These are phyloP conservation scores for Dipodomys stephensi DNA, from an alignment of 2,113 vertebrate species.

Conservation along the genomic window DNA sequence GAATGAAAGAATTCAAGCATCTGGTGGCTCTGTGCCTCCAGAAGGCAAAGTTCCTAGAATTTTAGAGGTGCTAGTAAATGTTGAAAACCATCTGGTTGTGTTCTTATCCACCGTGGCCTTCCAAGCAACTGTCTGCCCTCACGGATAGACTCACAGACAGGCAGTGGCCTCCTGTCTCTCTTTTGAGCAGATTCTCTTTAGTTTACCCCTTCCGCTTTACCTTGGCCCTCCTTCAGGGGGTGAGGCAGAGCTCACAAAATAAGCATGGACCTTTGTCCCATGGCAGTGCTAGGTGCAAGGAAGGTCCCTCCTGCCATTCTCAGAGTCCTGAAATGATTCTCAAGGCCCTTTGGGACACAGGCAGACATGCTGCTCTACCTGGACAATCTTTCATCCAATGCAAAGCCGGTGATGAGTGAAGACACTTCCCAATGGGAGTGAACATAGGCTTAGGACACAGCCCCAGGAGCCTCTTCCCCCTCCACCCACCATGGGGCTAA, in stretches of 20 bases:
- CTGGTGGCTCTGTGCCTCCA: not conserved
- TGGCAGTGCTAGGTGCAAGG: not conserved
- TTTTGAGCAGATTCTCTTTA: not conserved
- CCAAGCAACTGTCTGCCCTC: not conserved
- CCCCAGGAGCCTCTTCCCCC: not conserved
- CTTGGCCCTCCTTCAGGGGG: not conserved
- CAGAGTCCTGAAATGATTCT: not conserved
- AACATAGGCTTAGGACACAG: conserved; percentile 50
- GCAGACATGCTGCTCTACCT: not conserved
- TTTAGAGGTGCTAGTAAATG: not conserved
- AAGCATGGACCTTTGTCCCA: not conserved
- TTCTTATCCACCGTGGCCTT: not conserved
- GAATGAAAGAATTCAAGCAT: not conserved
- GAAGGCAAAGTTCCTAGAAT: not conserved
- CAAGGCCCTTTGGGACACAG: not conserved
- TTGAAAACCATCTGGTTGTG: not conserved
- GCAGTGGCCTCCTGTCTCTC: not conserved
- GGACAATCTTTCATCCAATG: not conserved
- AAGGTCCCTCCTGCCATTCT: not conserved
- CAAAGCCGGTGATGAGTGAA: not conserved
- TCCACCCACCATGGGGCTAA: not conserved
- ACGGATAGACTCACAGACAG: not conserved
- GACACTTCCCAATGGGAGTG: conserved; percentile 43
- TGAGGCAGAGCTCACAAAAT: not conserved
- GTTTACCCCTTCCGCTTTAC: not conserved